These are phyloP conservation scores for Oreochromis aureus DNA, from an alignment of 2,113 vertebrate genomes.

Conservation along the genomic window DNA sequence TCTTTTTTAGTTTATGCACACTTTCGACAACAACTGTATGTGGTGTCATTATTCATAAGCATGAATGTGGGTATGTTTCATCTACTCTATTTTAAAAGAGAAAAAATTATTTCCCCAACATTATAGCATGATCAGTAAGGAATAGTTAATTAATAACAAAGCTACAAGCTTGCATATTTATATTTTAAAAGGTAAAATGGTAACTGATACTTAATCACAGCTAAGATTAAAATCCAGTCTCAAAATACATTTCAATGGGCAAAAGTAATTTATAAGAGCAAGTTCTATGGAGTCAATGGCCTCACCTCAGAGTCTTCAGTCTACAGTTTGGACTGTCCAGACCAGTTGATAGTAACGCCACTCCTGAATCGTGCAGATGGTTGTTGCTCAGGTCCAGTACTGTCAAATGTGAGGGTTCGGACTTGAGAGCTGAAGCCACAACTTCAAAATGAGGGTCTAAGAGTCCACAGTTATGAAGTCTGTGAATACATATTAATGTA, in stretches of 20 bases:
- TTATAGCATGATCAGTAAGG: background rate
- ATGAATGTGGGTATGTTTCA: background rate
- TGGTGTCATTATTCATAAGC: background rate
- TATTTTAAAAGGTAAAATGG: background rate
- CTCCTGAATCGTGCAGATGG: background rate
- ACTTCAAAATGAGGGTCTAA: background rate
- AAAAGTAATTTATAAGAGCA: background rate
- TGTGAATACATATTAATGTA: background rate
- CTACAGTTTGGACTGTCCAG: background rate
- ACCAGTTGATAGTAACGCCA: background rate
- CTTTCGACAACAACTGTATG: background rate
- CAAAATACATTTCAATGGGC: background rate
- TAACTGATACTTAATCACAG: background rate
- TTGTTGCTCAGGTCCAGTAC: background rate
- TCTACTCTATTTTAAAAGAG: background rate
- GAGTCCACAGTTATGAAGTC: background rate
- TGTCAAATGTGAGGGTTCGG: background rate
- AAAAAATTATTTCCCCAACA: background rate
- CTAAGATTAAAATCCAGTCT: background rate
- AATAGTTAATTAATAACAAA: background rate
- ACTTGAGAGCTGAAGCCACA: background rate
- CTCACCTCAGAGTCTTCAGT: background rate
- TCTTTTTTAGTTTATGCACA: background rate
- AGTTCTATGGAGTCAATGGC: background rate
- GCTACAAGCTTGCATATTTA: background rate